These are phyloP conservation scores for Coptodon bakossiorum DNA, from an alignment of 2,113 vertebrate genomes.

Conservation along the genomic window DNA sequence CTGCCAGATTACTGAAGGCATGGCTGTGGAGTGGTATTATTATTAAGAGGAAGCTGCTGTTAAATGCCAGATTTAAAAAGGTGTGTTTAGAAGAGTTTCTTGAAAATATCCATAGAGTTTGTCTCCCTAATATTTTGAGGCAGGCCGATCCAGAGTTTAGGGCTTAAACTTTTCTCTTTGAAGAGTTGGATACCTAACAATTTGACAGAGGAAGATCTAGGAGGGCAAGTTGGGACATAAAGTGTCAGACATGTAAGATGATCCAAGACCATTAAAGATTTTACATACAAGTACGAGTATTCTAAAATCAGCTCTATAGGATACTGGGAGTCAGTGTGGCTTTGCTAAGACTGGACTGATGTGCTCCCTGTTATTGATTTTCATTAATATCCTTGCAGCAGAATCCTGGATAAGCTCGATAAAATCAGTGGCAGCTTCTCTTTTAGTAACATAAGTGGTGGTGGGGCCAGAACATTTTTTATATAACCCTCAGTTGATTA, in stretches of 20 bases:
- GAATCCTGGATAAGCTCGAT: not conserved
- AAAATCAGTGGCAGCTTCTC: not conserved
- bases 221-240: not conserved
- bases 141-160: not conserved
- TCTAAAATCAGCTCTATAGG: not conserved
- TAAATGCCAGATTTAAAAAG: not conserved
- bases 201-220: not conserved
- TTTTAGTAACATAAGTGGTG: not conserved
- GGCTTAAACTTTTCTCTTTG: not conserved
- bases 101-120: not conserved
- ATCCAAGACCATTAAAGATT: not conserved
- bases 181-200: not conserved
- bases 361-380: not conserved
- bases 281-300: not conserved
- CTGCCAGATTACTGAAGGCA: not conserved
- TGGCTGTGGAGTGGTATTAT: not conserved
- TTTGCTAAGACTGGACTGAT: not conserved
- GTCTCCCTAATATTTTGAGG: not conserved
- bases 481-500: not conserved
- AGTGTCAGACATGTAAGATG: not conserved
- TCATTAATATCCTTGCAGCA: not conserved
- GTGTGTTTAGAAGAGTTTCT: not conserved
- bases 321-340: not conserved
- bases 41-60: not conserved
- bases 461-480: not conserved